These are phyloP conservation scores for Pongo abelii DNA, from an alignment of 2,113 vertebrate genomes.

Conservation along the genomic window DNA sequence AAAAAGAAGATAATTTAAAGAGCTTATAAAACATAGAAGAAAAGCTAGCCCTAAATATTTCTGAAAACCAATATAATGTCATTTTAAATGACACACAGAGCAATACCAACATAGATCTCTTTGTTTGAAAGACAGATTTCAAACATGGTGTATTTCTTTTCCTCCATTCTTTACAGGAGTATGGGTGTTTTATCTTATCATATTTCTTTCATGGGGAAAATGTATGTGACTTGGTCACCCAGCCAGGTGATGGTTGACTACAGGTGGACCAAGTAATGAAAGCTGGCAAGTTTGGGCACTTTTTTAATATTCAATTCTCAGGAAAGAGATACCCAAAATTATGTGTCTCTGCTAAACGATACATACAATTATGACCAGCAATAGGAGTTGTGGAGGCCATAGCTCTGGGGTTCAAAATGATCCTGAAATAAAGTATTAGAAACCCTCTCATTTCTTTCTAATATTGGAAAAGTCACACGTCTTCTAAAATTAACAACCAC, in stretches of 20 bases:
- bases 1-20: neutral
- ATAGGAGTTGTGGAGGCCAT: constrained; percentile 20
- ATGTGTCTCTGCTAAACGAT: neutral
- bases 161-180: neutral
- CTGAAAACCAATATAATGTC: neutral
- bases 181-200: neutral
- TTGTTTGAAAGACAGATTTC: neutral
- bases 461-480: constrained; percentile 33
- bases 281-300: neutral
- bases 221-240: neutral
- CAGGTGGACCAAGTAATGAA: neutral
- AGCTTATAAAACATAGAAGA: neutral
- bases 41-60: neutral
- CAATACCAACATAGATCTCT: neutral
- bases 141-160: neutral
- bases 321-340: neutral
- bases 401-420: constrained; percentile 13
- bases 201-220: neutral
- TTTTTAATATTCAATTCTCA: neutral
- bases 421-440: constrained; percentile 30
- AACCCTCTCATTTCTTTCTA: constrained; percentile 59
- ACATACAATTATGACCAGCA: neutral
- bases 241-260: neutral
- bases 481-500: constrained; percentile 74
- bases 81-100: constrained; percentile 8